These are phyloP conservation scores for Drosophila equinoxialis DNA, from an alignment of 1,140 invertebrate species.

Conservation along the genomic window DNA sequence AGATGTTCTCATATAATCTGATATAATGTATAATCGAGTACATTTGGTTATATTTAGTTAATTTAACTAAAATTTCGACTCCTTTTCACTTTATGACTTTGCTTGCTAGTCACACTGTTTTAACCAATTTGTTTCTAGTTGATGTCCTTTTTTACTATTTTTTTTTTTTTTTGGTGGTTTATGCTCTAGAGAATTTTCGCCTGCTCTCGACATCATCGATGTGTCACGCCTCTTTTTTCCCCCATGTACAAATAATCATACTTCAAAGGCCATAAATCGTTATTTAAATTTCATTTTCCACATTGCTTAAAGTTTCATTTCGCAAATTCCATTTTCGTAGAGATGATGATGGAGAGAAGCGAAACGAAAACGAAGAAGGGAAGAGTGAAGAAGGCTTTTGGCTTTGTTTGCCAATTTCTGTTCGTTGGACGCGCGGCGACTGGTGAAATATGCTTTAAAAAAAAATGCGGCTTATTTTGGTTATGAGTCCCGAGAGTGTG, in stretches of 20 bases:
- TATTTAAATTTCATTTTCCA: constrained; percentile 79
- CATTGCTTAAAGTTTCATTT: constrained; percentile 76
- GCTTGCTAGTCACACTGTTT: neutral
- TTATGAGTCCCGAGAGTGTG: constrained; percentile 75
- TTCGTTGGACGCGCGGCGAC: constrained; percentile 28
- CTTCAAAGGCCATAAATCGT: constrained; percentile 81
- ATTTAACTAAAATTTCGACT: no score
- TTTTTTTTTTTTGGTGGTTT: neutral
- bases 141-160: constrained; percentile 6
- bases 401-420: constrained; percentile 53
- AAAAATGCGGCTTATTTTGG: constrained; percentile 73
- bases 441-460: constrained; percentile 68
- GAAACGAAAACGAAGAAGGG: neutral
- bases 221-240: constrained; percentile 22
- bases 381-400: neutral
- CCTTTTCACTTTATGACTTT: neutral
- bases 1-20: no score
- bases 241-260: constrained; percentile 71
- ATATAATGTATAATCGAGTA: no score
- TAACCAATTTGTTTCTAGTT: constrained; percentile 12
- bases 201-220: constrained; percentile 22
- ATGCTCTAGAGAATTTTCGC: neutral
- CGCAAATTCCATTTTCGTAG: constrained; percentile 52
- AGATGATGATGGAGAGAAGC: neutral
- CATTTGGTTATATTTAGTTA: no score